These are phyloP conservation scores for Natator depressus DNA, from an alignment of 2,113 vertebrate species.

Conservation along the genomic window DNA sequence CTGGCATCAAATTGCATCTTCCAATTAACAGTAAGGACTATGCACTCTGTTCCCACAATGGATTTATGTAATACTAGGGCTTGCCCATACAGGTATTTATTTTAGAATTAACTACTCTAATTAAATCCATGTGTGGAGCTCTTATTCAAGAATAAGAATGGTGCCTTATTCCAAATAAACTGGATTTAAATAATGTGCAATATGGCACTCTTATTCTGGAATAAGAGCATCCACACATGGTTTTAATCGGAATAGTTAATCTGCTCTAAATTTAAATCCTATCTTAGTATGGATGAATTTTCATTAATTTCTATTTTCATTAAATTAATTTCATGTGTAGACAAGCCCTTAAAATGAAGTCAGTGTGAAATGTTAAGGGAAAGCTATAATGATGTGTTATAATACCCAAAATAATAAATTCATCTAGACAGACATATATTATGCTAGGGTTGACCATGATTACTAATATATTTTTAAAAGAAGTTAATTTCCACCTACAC, in stretches of 20 bases:
- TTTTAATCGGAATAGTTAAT: not conserved
- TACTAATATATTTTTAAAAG: not conserved
- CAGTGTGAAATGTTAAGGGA: not conserved
- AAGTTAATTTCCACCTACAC: not conserved
- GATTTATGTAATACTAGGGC: not conserved
- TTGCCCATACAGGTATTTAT: not conserved
- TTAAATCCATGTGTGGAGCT: not conserved
- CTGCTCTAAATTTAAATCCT: not conserved
- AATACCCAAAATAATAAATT: not conserved
- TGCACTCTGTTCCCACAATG: not conserved
- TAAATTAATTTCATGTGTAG: not conserved
- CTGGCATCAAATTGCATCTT: not conserved
- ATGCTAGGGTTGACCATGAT: not conserved
- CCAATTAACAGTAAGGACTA: not conserved
- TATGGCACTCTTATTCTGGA: not conserved
- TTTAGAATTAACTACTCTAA: not conserved
- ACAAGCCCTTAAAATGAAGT: not conserved
- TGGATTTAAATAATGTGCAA: not conserved
- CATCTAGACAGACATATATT: not conserved
- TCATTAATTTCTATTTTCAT: not conserved
- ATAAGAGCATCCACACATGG: not conserved
- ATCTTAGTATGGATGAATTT: not conserved
- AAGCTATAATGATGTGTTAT: not conserved
- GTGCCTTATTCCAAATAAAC: not conserved
- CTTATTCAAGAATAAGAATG: not conserved